phyloP scores from a whole-genome alignment of 1,140 invertebrate genomes.

The Brachionus rotundiformis region DNA sequence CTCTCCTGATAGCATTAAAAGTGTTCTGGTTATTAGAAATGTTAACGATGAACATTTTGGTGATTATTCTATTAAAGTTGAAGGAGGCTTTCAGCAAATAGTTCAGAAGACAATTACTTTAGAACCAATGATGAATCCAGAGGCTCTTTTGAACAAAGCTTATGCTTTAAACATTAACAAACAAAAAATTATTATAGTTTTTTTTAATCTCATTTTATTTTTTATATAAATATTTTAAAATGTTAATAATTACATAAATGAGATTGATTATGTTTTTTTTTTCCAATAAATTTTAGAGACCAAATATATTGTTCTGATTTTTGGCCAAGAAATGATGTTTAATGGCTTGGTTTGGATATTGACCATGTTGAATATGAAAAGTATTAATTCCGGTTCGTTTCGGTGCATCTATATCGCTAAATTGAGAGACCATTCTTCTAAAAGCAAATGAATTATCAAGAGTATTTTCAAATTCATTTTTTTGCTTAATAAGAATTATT shows the following conservation, averaged over 20 bases:
- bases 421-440: slow-evolving; percentile 44
- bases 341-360: slow-evolving; percentile 51
- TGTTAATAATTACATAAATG: slow-evolving; percentile 1
- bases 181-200: neutral
- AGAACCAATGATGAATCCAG: slow-evolving; percentile 48
- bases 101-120: slow-evolving; percentile 44
- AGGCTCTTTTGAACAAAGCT: neutral
- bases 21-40: slow-evolving; percentile 36
- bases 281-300: slow-evolving; percentile 16
- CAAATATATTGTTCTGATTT: slow-evolving; percentile 43
- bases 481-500: neutral
- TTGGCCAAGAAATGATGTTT: slow-evolving; percentile 31
- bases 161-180: neutral
- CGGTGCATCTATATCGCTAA: slow-evolving; percentile 49
- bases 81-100: slow-evolving; percentile 43
- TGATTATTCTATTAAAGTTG: slow-evolving; percentile 41
- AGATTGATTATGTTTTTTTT: neutral
- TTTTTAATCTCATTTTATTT: neutral
- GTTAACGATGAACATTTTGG: slow-evolving; percentile 48
- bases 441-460: slow-evolving; percentile 39
- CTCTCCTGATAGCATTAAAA: slow-evolving; percentile 41
- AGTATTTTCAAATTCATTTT: slow-evolving; percentile 8
- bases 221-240: neutral
- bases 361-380: slow-evolving; percentile 43
- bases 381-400: slow-evolving; percentile 51